phyloP scores from a whole-genome alignment of 2,888 invertebrate species.

The Galerucella nymphaeae region DNA sequence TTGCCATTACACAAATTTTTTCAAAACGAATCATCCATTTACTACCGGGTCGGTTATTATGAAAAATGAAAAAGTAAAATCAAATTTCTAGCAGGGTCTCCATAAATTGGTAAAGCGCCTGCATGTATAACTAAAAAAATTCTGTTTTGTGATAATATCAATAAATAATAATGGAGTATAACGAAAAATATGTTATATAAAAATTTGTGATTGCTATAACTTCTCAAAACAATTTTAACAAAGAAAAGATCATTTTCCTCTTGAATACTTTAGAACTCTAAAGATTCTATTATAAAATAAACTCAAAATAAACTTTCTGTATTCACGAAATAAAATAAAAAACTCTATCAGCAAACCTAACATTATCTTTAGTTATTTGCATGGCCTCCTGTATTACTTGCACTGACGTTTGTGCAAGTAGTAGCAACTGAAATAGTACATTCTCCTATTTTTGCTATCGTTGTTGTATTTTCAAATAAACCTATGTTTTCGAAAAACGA shows the following conservation, averaged over 20 bases:
- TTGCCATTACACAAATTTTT: not conserved
- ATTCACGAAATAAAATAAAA: not conserved
- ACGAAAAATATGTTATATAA: too few species aligned
- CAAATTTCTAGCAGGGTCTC: not conserved
- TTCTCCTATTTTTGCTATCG: conserved; percentile 57
- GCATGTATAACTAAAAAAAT: not conserved
- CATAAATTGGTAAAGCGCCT: not conserved
- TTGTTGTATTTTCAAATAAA: conserved; percentile 51
- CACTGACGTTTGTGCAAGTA: conserved; percentile 16
- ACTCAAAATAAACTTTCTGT: not conserved
- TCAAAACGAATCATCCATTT: not conserved
- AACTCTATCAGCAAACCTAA: conserved; percentile 7
- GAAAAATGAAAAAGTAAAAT: not conserved
- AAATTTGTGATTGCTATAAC: too few species aligned
- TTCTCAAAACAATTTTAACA: too few species aligned
- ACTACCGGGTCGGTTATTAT: too few species aligned
- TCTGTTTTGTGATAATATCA: not conserved
- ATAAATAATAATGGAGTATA: not conserved
- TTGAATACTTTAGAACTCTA: not conserved
- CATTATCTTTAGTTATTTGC: conserved; percentile 7
- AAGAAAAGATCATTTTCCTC: too few species aligned
- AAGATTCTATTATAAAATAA: not conserved
- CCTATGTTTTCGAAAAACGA: conserved; percentile 51
- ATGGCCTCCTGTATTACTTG: not conserved
- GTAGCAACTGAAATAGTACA: conserved; percentile 57